Conservation (phyloP, 2,888 invertebrate species). For the Aphodius sticticus region DNA sequence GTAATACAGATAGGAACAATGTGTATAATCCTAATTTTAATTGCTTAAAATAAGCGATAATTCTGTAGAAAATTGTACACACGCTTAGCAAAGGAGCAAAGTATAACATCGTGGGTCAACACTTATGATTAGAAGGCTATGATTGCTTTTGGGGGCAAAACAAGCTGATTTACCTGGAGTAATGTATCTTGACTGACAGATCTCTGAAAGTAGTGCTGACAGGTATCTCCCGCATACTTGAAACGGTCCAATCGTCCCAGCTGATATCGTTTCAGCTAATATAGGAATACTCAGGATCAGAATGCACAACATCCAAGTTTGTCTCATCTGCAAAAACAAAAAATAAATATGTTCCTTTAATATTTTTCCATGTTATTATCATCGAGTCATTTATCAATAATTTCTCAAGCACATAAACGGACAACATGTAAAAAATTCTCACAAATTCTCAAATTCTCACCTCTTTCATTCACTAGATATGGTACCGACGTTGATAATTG, state of each 20-base stretch:
- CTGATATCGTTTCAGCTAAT: neutral
- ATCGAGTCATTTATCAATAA: neutral
- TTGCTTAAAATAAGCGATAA: neutral
- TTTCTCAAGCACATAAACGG: neutral
- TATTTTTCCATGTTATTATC: neutral
- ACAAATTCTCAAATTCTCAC: neutral
- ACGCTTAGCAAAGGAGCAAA: neutral
- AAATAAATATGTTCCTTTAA: neutral
- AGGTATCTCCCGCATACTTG: conserved; percentile 28
- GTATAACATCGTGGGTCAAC: neutral
- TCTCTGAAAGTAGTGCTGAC: conserved; percentile 22
- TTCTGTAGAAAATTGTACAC: neutral
- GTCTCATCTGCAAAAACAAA: conserved; percentile 32
- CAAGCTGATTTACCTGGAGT: conserved; percentile 30
- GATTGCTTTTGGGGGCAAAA: neutral
- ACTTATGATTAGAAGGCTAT: neutral
- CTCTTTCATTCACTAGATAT: neutral
- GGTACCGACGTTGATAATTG: neutral
- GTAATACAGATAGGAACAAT: neutral
- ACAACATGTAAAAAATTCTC: no score
- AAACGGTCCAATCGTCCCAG: conserved; percentile 16
- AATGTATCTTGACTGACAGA: conserved; percentile 30
- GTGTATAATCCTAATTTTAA: neutral
- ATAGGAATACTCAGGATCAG: neutral
- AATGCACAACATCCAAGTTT: conserved; percentile 14